Evolutionary conservation across 2,113 vertebrate genomes (phyloP).

Genomic region (Alces alces): DNA sequence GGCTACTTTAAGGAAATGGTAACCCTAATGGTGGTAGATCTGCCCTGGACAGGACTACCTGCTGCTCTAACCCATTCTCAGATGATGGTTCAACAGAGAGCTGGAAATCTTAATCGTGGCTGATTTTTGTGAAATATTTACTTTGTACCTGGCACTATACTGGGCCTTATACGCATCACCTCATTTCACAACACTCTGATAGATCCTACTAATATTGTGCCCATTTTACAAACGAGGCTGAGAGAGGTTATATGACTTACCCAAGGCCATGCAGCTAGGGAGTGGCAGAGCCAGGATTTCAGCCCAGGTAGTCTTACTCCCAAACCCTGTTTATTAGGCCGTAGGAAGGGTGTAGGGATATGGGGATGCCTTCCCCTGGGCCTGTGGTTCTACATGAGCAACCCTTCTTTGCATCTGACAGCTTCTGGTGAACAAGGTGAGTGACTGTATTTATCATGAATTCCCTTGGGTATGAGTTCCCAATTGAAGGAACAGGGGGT

Average conservation of each 20-base stretch:
- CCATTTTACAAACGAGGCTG: conserved; percentile 19
- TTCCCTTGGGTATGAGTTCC: background rate
- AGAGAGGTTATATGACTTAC: background rate
- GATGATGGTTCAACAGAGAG: background rate
- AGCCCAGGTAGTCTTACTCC: background rate
- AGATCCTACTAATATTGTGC: background rate
- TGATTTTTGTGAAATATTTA: background rate
- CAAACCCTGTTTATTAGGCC: background rate
- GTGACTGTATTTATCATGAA: background rate
- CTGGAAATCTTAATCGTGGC: background rate
- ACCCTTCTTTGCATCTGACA: background rate
- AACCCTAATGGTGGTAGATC: background rate
- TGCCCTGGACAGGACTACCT: background rate
- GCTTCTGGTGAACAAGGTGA: background rate
- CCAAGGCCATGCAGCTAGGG: background rate
- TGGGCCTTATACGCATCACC: background rate
- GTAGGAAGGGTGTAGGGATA: background rate
- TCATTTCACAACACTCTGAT: background rate
- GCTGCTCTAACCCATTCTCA: background rate
- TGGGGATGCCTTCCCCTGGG: background rate
- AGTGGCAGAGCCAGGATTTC: background rate
- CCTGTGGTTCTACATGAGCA: background rate
- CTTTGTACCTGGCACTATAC: background rate
- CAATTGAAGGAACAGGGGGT: background rate
- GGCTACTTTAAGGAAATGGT: background rate